Evolutionary conservation across 1,140 invertebrate species (phyloP).

Genomic region (Drosophila cardini): DNA sequence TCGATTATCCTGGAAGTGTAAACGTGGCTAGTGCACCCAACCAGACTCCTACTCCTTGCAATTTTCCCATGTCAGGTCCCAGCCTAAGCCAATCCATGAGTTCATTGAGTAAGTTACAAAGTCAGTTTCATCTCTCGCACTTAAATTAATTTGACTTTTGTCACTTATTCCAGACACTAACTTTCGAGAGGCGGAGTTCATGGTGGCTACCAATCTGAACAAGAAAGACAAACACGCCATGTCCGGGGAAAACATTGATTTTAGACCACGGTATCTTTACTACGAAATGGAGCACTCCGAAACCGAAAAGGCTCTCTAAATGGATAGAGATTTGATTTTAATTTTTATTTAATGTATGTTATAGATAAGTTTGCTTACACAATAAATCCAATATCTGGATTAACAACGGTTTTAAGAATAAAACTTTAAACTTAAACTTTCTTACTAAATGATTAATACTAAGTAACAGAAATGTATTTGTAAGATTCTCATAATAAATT

Average conservation of each 20-base stretch:
- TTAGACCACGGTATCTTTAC: slow-evolving; percentile 74
- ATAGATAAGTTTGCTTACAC: too few relatives aligned
- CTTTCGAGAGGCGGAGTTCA: slow-evolving; percentile 75
- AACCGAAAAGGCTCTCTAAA: slow-evolving; percentile 37
- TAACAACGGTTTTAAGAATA: too few relatives aligned
- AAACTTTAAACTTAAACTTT: too few relatives aligned
- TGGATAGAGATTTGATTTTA: too few relatives aligned
- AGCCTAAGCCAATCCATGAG: slow-evolving; percentile 52
- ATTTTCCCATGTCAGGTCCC: slow-evolving; percentile 6
- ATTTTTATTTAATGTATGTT: too few relatives aligned
- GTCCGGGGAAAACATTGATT: slow-evolving; percentile 66
- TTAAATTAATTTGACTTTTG: not conserved
- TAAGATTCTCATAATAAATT: too few relatives aligned
- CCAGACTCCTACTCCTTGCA: slow-evolving; percentile 37
- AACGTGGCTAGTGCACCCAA: slow-evolving; percentile 36
- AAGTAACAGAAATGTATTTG: too few relatives aligned
- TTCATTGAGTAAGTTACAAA: slow-evolving; percentile 55
- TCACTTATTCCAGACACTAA: slow-evolving; percentile 42
- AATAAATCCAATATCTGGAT: too few relatives aligned
- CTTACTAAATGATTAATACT: too few relatives aligned
- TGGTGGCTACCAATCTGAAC: slow-evolving; percentile 70
- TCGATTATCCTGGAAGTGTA: not conserved
- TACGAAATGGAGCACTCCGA: slow-evolving; percentile 63
- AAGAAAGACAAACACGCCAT: slow-evolving; percentile 67
- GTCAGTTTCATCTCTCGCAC: not conserved